Conservation (phyloP, 2,888 invertebrate species). For the Coecobrya sp. region DNA sequence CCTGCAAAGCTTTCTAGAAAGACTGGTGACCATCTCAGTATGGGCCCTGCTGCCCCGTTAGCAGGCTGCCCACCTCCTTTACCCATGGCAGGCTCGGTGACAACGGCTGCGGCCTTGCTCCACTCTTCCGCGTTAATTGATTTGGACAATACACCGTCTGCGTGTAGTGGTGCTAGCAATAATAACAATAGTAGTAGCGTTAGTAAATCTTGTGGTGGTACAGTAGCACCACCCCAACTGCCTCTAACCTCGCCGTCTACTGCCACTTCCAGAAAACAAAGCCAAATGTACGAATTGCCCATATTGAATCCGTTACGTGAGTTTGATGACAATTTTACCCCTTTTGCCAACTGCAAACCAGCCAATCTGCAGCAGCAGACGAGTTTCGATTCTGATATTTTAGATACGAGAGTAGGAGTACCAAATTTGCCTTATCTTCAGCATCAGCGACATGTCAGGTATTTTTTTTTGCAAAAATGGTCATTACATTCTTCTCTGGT, state of each 20-base stretch:
- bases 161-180: background rate
- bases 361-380: constrained; percentile 41
- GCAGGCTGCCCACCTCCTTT: constrained; percentile 31
- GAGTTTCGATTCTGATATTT: constrained; percentile 64
- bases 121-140: constrained; percentile 35
- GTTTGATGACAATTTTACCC: constrained; percentile 59
- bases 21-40: constrained; percentile 52
- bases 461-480: constrained; percentile 20
- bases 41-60: constrained; percentile 65
- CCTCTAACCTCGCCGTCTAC: background rate
- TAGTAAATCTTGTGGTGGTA: constrained; percentile 12
- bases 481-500: background rate
- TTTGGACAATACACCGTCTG: constrained; percentile 26
- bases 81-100: constrained; percentile 43
- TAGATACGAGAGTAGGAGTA: constrained; percentile 59
- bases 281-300: constrained; percentile 81
- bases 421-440: constrained; percentile 79
- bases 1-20: constrained; percentile 26
- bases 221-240: background rate
- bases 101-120: constrained; percentile 36
- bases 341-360: constrained; percentile 59
- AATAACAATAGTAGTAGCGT: constrained; percentile 48
- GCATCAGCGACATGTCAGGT: constrained; percentile 61
- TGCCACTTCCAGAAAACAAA: constrained; percentile 40
- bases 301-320: constrained; percentile 80